Evolutionary conservation across 2,797 vertebrate species (phyloP), one percentile per base, ranked within the genome.

Genomic region (Malacoctenus gilli): DNA sequence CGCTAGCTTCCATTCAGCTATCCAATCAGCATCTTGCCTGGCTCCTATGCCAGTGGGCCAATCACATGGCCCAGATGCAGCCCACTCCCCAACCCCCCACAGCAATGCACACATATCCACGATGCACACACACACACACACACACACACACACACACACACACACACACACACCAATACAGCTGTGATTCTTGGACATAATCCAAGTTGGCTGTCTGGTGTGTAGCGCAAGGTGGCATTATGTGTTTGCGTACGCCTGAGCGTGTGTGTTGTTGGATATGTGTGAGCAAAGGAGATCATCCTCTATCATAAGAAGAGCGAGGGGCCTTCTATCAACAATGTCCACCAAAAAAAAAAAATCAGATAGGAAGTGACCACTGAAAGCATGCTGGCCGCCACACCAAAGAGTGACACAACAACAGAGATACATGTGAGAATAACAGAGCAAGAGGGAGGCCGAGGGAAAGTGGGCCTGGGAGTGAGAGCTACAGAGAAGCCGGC

Each of bases 181-280:
- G 84, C 86, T 87, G 85, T 87, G 85, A 82, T 70, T 80, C 58
- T 59, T 89, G 85, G 85, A 79, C 59, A 56, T 54, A 72, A 66
- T 86, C 85, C 87, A 86, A 71, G 56, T 51, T 76, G 68, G 51
- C 41, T 76, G 84, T 79, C 30, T 68, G 62, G 49, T 73, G 52
- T 68, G 56, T 48, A 34, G 51, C n/a, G 50, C 23, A 75, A 75
- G 59, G 51, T 75, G 52, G 47, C 10, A 20, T 56, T 32, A 43
- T 10, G 20, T 32, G 8, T 12, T 8, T 12, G 47, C 10, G 20
- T 56, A 10, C 12, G 30, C 12, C 3, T 12, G 30, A 4, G 30
- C 12, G 11, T 32, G 30, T 56, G 11, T 32, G 30, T 32, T 8
- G 4, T 8, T 12, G 30, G 10, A 10, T 5, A 43, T 10, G 20